Evolutionary conservation across 2,797 vertebrate species (phyloP).

Genomic region (Garrulus glandarius): DNA sequence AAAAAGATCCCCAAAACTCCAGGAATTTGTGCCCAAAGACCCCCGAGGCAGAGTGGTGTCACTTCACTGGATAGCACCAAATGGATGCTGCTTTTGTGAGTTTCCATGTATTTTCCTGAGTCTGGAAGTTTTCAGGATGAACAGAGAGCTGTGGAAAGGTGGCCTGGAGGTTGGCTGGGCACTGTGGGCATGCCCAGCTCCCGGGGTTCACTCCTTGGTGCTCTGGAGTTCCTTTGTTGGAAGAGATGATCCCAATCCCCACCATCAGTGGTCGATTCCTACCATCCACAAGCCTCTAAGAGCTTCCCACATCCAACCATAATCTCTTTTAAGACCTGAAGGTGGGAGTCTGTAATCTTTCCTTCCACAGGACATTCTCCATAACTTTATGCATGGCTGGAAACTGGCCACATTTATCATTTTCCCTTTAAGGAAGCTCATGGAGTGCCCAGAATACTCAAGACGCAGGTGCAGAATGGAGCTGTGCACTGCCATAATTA

Average conservation of each 20-base stretch:
- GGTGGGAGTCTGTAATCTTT: background rate
- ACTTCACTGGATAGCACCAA: fast-evolving
- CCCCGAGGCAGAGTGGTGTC: background rate
- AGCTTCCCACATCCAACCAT: background rate
- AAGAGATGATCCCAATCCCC: background rate
- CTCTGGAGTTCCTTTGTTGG: background rate
- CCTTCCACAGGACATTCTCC: background rate
- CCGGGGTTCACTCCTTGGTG: background rate
- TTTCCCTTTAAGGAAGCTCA: background rate
- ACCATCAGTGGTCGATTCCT: fast-evolving
- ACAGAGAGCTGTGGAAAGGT: background rate
- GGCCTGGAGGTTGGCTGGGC: background rate
- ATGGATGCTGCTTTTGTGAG: background rate
- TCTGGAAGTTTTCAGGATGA: background rate
- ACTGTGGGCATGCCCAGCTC: background rate
- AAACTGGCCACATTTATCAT: background rate
- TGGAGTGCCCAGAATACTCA: fast-evolving
- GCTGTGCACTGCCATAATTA: background rate
- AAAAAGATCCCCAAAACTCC: background rate
- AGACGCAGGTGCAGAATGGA: background rate
- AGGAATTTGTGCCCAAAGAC: background rate
- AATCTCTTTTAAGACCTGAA: background rate
- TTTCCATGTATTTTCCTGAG: background rate
- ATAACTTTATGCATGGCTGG: background rate
- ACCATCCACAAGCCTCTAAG: background rate